A percentile compares a stretch with the other conserved stretches of the same genome.
These are phyloP conservation scores for Procambarus clarkii DNA, from an alignment of 1,140 invertebrate species.

Conservation along the genomic window DNA sequence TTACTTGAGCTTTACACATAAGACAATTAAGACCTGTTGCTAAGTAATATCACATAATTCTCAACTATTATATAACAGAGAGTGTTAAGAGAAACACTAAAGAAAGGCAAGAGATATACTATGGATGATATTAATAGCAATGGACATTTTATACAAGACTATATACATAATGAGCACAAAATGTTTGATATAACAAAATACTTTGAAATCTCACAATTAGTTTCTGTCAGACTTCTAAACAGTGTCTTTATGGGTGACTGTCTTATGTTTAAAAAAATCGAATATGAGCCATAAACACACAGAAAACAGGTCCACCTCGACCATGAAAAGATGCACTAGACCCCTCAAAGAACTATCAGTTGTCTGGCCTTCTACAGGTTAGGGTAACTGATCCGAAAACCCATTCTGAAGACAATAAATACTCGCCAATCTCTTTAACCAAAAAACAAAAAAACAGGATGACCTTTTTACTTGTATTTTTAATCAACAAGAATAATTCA, in stretches of 20 bases:
- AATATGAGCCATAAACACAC: constrained; percentile 16
- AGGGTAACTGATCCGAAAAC: background rate
- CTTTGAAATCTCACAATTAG: background rate
- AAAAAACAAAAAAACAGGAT: background rate
- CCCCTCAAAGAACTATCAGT: constrained; percentile 4
- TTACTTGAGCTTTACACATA: constrained; percentile 29
- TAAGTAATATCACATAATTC: constrained; percentile 42
- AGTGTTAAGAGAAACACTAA: constrained; percentile 30
- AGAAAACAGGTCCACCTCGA: background rate
- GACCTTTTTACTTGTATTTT: too few relatives aligned
- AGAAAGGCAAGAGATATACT: constrained; percentile 24
- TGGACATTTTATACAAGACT: constrained; percentile 38
- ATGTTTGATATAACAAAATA: constrained; percentile 13
- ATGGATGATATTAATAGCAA: constrained; percentile 24
- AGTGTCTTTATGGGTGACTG: constrained; percentile 8
- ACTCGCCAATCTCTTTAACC: background rate
- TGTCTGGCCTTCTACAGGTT: background rate
- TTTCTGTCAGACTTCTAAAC: background rate
- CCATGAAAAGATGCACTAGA: background rate
- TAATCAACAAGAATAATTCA: too few relatives aligned
- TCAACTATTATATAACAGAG: background rate
- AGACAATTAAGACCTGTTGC: constrained; percentile 17
- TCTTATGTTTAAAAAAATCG: background rate
- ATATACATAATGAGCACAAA: constrained; percentile 49
- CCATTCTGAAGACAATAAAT: background rate